A percentile compares a stretch with the other conserved stretches of the same genome.
phyloP scores from a whole-genome alignment of 2,113 vertebrate genomes.

The Pantherophis guttatus region DNA sequence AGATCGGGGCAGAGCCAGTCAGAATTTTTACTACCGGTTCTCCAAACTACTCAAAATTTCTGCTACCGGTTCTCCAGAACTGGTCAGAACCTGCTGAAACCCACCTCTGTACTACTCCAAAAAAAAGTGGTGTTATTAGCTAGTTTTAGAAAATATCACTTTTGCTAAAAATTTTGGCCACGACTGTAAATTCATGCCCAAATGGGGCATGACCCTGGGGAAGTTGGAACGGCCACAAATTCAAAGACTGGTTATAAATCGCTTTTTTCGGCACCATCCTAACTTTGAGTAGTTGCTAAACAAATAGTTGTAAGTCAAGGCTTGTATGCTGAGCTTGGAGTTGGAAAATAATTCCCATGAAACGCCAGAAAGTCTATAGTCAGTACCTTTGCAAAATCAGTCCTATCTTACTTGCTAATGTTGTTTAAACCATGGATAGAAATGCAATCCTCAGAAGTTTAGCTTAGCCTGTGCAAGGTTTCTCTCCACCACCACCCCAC shows the following conservation, averaged over 20 bases:
- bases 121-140: no score
- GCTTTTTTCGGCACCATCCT: neutral
- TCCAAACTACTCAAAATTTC: no score
- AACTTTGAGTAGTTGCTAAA: neutral
- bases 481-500: fast-evolving
- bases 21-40: no score
- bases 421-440: neutral
- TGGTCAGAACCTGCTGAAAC: no score
- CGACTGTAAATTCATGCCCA: no score
- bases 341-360: neutral
- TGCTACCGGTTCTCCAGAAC: no score
- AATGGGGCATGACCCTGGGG: no score
- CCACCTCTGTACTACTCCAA: no score
- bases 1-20: no score
- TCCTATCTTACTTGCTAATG: neutral
- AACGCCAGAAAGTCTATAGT: neutral
- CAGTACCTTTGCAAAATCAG: neutral
- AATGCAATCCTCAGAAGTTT: neutral
- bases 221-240: no score
- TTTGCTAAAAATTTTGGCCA: no score
- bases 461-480: neutral
- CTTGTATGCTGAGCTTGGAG: neutral
- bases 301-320: neutral
- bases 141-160: no score
- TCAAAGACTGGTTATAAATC: neutral